Evolutionary conservation across 2,797 vertebrate genomes (phyloP).

Genomic region (Takifugu ocellatus): DNA sequence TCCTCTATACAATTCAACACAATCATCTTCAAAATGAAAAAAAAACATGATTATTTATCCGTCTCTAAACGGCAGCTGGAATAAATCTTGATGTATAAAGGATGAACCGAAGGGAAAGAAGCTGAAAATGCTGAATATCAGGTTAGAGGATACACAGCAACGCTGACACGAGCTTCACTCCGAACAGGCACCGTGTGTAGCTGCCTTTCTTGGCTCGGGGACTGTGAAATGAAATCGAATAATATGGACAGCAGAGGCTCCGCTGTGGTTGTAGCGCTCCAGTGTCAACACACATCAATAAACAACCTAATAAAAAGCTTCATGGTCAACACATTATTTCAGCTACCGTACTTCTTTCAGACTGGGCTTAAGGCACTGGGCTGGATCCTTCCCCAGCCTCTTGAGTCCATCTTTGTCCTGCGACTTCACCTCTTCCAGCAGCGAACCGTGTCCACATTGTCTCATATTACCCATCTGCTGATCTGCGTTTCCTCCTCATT

Average conservation of each 20-base stretch:
- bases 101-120: slow-evolving; percentile 49
- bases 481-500: slow-evolving; percentile 6
- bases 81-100: slow-evolving; percentile 20
- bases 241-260: slow-evolving; percentile 57
- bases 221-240: slow-evolving; percentile 69
- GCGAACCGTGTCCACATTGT: slow-evolving; percentile 7
- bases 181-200: slow-evolving; percentile 50
- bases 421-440: slow-evolving; percentile 5
- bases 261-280: slow-evolving; percentile 51
- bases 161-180: slow-evolving; percentile 43
- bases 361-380: slow-evolving; percentile 12
- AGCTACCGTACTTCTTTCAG: slow-evolving; percentile 17
- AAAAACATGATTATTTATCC: too few relatives aligned
- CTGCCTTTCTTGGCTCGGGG: slow-evolving; percentile 63
- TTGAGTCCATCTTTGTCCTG: slow-evolving; percentile 11
- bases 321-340: slow-evolving; percentile 57
- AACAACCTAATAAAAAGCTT: slow-evolving; percentile 64
- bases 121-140: slow-evolving; percentile 46
- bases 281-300: slow-evolving; percentile 72
- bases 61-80: too few relatives aligned
- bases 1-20: too few relatives aligned
- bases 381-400: slow-evolving; percentile 25
- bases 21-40: too few relatives aligned
- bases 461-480: slow-evolving; percentile 14
- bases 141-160: slow-evolving; percentile 32